Conservation (phyloP, 2,113 vertebrate species). For the Actenoides hombroni region DNA sequence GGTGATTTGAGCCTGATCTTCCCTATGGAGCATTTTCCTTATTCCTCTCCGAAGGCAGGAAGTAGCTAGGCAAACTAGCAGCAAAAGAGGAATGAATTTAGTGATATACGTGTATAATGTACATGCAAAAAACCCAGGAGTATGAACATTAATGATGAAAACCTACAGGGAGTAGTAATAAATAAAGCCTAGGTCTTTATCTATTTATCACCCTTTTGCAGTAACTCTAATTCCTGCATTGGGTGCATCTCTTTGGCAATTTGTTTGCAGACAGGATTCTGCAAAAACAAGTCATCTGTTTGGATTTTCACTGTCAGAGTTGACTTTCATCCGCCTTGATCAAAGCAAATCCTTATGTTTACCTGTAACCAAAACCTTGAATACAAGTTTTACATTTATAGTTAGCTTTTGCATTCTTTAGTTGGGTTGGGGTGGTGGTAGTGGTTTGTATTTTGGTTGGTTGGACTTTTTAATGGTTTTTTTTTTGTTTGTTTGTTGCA, state of each 20-base stretch:
- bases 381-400: neutral
- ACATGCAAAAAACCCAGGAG: neutral
- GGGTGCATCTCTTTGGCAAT: neutral
- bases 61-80: neutral
- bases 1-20: neutral
- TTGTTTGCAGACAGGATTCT: neutral
- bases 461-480: neutral
- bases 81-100: neutral
- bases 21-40: neutral
- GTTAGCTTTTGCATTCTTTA: neutral
- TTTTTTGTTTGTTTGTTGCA: too few relatives aligned
- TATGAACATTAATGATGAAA: neutral
- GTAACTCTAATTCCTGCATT: neutral
- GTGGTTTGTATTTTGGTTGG: neutral
- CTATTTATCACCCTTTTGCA: neutral
- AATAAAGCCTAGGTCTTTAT: neutral
- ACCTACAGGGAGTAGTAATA: neutral
- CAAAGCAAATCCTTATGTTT: neutral
- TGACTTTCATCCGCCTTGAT: neutral
- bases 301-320: neutral
- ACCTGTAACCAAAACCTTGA: neutral
- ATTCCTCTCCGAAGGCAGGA: neutral
- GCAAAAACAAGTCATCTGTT: neutral
- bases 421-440: neutral
- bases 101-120: neutral